Conservation (phyloP, 2,797 vertebrate species). For the Dallia pectoralis region DNA sequence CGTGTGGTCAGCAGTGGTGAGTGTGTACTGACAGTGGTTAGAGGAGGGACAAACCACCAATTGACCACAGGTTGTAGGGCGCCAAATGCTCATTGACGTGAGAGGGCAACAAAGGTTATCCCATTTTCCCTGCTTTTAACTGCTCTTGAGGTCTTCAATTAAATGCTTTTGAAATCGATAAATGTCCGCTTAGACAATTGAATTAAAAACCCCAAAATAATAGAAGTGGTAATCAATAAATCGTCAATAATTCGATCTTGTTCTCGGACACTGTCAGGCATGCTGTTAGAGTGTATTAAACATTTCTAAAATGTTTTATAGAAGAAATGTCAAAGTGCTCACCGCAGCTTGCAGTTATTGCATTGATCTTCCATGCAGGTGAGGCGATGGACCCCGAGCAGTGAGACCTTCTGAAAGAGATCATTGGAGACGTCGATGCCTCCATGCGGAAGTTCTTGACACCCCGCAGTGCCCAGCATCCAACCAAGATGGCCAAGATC, state of each 20-base stretch:
- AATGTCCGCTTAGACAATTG: slow-evolving; percentile 43
- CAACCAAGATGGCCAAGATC: slow-evolving; percentile 46
- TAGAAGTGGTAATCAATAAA: slow-evolving; percentile 40
- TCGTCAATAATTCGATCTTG: slow-evolving; percentile 22
- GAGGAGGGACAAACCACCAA: too few relatives aligned
- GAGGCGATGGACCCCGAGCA: slow-evolving; percentile 42
- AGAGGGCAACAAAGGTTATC: too few relatives aligned
- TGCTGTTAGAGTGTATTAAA: slow-evolving; percentile 30
- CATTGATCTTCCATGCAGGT: slow-evolving; percentile 54
- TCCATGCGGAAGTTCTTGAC: slow-evolving; percentile 48
- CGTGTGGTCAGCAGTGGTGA: too few relatives aligned
- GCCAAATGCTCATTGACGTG: too few relatives aligned
- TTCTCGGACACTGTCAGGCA: slow-evolving; percentile 39
- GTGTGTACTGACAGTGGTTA: too few relatives aligned
- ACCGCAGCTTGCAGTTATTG: slow-evolving; percentile 49
- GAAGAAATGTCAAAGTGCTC: slow-evolving; percentile 42
- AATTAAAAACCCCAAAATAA: slow-evolving; percentile 51
- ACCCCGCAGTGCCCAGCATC: slow-evolving; percentile 41
- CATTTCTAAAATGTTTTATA: slow-evolving; percentile 57
- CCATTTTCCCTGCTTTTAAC: slow-evolving; percentile 40
- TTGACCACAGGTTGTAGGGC: too few relatives aligned
- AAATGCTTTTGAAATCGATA: slow-evolving; percentile 48
- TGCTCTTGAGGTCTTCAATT: slow-evolving; percentile 47
- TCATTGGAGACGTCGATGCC: slow-evolving; percentile 45
- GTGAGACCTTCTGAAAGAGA: slow-evolving; percentile 48